Percentiles rank a stretch among this genome's conserved stretches.
Evolutionary conservation across 2,113 vertebrate species (phyloP).

Genomic region (Grus americana): DNA sequence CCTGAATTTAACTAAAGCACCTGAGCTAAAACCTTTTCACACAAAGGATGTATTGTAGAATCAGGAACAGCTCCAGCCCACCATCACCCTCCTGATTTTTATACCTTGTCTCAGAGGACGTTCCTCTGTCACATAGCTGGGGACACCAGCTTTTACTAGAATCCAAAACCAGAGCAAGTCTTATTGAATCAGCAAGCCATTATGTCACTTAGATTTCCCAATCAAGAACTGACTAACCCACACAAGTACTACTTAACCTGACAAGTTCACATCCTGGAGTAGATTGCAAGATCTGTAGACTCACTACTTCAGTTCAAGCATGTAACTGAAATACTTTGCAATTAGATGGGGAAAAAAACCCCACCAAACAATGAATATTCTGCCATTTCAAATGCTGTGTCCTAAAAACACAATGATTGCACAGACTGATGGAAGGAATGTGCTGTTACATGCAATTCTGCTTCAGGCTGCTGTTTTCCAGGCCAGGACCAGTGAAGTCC

Average conservation of each 20-base stretch:
- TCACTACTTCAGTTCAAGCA: neutral
- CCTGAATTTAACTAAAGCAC: neutral
- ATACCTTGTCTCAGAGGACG: neutral
- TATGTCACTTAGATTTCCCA: neutral
- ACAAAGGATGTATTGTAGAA: neutral
- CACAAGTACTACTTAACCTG: neutral
- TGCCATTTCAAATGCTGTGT: neutral
- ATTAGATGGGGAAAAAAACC: neutral
- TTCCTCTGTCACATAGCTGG: rapidly evolving
- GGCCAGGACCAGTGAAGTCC: neutral
- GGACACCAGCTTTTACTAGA: neutral
- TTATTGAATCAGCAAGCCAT: neutral
- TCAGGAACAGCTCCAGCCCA: neutral
- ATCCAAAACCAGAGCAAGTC: neutral
- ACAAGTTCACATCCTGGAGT: neutral
- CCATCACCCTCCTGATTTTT: neutral
- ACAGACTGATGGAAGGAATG: neutral
- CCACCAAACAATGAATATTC: neutral
- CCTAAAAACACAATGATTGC: neutral
- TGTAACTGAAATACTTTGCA: neutral
- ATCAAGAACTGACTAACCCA: neutral
- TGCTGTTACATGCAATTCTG: neutral
- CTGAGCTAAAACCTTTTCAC: neutral
- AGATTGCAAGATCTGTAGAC: neutral
- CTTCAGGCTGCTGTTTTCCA: neutral